phyloP scores from a whole-genome alignment of 1,140 invertebrate genomes.

The Scylla paramamosain region DNA sequence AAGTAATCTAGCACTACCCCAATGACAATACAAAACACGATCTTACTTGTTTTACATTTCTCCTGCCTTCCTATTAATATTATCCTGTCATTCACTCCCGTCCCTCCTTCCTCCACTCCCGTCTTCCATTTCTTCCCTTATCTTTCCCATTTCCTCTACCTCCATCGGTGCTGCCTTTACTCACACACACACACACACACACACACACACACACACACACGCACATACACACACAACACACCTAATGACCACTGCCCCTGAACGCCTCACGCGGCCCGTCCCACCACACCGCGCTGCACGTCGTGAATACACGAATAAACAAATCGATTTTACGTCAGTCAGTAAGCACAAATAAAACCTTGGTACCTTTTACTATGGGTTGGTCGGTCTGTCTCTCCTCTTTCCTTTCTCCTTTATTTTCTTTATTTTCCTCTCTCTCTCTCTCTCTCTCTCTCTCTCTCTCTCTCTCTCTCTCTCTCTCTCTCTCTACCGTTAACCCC shows the following conservation, averaged over 20 bases:
- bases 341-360: too few species aligned
- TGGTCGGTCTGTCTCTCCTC: background rate
- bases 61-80: too few species aligned
- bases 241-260: background rate
- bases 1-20: too few species aligned
- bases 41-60: too few species aligned
- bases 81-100: too few species aligned
- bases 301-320: too few species aligned
- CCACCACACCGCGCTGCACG: background rate
- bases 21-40: too few species aligned
- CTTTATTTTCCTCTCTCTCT: background rate
- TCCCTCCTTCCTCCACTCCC: too few species aligned
- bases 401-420: background rate
- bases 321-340: too few species aligned
- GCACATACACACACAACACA: background rate
- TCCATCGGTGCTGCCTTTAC: background rate
- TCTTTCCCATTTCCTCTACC: background rate
- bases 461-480: slow-evolving; percentile 21
- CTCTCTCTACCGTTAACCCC: background rate
- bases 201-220: slow-evolving; percentile 29
- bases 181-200: background rate
- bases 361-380: too few species aligned
- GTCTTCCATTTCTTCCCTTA: too few species aligned
- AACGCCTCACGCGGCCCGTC: background rate
- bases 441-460: background rate